Percentiles rank a stretch among this genome's conserved stretches.
These are phyloP conservation scores for Taxidea taxus DNA, from an alignment of 2,113 vertebrate species.

Conservation along the genomic window DNA sequence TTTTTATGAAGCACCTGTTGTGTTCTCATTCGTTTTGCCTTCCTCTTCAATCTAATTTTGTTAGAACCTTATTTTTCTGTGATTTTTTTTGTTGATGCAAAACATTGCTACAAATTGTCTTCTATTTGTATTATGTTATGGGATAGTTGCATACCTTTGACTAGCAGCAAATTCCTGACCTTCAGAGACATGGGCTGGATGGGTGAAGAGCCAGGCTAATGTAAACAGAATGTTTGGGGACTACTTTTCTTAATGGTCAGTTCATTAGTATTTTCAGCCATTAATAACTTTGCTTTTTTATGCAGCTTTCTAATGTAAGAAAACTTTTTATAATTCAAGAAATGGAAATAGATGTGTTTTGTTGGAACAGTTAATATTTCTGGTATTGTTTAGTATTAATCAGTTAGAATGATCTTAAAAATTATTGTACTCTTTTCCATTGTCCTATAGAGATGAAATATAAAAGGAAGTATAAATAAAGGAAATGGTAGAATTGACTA, in stretches of 20 bases:
- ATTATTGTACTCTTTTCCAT: background rate
- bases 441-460: background rate
- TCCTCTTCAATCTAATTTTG: background rate
- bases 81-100: background rate
- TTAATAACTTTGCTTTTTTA: background rate
- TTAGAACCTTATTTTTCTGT: background rate
- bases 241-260: background rate
- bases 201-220: background rate
- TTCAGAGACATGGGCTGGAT: background rate
- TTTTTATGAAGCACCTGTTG: background rate
- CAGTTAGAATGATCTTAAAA: background rate
- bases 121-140: background rate
- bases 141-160: background rate
- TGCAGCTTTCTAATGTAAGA: background rate
- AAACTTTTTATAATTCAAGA: background rate
- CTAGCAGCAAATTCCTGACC: background rate
- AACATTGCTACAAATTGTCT: background rate
- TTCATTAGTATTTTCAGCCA: background rate
- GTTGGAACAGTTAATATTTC: background rate
- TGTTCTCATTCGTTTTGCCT: background rate
- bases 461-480: background rate
- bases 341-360: background rate
- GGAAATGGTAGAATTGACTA: background rate
- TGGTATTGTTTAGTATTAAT: background rate
- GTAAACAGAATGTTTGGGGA: background rate